Evolutionary conservation across 2,113 vertebrate genomes (phyloP).

Genomic region (Paratilapia polleni): DNA sequence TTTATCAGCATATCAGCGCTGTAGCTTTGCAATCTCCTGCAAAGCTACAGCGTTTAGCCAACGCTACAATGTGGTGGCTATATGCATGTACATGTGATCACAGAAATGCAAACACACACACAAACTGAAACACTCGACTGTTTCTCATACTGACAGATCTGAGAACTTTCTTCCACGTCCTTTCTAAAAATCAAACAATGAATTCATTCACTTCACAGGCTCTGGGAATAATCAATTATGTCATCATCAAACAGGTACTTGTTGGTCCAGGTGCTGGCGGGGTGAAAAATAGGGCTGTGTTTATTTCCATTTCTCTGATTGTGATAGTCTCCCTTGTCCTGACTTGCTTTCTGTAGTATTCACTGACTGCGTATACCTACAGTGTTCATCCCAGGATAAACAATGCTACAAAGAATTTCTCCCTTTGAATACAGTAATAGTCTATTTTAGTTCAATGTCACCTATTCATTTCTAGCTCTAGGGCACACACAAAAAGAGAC

Average conservation of each 20-base stretch:
- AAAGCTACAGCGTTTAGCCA: too few relatives aligned
- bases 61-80: too few relatives aligned
- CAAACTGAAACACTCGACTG: conserved; percentile 13
- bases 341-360: conserved; percentile 62
- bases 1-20: too few relatives aligned
- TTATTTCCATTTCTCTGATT: conserved; percentile 62
- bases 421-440: conserved; percentile 17
- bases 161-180: conserved; percentile 50
- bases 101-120: conserved; percentile 17
- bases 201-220: conserved; percentile 57
- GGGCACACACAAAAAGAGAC: conserved; percentile 52
- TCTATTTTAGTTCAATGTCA: conserved; percentile 17
- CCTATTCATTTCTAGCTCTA: conserved; percentile 37
- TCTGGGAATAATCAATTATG: conserved; percentile 53
- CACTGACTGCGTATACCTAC: conserved; percentile 46
- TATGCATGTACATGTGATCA: background rate
- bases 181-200: conserved; percentile 44
- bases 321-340: conserved; percentile 60
- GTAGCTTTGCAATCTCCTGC: too few relatives aligned
- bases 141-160: conserved; percentile 59
- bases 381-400: conserved; percentile 50
- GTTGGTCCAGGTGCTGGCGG: conserved; percentile 63
- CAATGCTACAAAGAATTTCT: conserved; percentile 44
- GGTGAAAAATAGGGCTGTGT: conserved; percentile 44
- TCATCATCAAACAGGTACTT: conserved; percentile 64